Evolutionary conservation across 2,113 vertebrate species (phyloP), one percentile per base, ranked within the genome.

Genomic region (Hyla sarda): DNA sequence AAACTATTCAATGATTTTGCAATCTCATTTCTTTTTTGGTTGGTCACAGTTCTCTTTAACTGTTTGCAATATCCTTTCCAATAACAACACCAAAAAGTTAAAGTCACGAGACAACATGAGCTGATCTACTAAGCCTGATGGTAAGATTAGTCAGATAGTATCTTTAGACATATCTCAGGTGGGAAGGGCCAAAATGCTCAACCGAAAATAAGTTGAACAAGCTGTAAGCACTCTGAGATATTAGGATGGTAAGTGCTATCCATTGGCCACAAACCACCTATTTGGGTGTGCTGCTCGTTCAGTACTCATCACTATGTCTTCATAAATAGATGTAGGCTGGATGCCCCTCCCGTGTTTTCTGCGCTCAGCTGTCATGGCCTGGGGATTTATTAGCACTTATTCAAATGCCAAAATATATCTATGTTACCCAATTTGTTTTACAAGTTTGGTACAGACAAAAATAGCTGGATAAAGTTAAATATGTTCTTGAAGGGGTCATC

Each of bases 91-190:
- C 72, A 23, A 10, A 73, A 13, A 48, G 47, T 10, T 5, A 9
- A 73, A 17, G 50, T 73, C 67, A 73, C 32, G 10, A 72, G 82
- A 69, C 48, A 71, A 72, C 47, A 50, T 23, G 5, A 7, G 21
- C 14, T 10, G 28, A 52, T 32, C 52, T 19, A 52, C n/a, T 21
- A 1, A 34, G 41, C 48, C 54, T 8, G 34, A 28, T 45, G 81
- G 17, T 54, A 25, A 56, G 14, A 37, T 82, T 32, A 50, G 23
- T 41, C 50, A 45, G 16, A 37, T 16, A 0, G 50, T 73, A 74
- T 83, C 32, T 83, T 83, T 74, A 83, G 80, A 67, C 72, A 83
- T 83, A 25, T 73, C 82, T 74, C 5, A 14, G 28, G 34, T 58
- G 50, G 67, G 69, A n/a, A 58, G 19, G 82, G 82, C 28, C 69